Percentiles rank a stretch among this genome's conserved stretches.
phyloP scores from a whole-genome alignment of 1,140 invertebrate genomes.

The Zelostemma sp. region DNA sequence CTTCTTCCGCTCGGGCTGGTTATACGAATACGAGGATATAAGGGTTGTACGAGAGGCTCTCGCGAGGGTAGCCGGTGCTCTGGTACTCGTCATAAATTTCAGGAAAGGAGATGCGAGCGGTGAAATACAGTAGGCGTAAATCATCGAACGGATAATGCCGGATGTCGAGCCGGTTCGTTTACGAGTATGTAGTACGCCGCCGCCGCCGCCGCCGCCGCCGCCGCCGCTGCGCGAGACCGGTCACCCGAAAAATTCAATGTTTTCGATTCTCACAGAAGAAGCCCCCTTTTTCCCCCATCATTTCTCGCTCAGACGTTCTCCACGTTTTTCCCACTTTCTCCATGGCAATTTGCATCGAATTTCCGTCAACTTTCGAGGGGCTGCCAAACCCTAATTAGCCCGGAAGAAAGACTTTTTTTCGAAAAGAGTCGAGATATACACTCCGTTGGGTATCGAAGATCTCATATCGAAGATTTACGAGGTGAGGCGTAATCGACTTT shows the following conservation, averaged over 20 bases:
- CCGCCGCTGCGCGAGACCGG: slow-evolving; percentile 25
- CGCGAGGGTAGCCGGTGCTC: slow-evolving; percentile 23
- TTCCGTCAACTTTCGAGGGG: slow-evolving; percentile 6
- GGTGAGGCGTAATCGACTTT: slow-evolving; percentile 48
- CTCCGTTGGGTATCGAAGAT: slow-evolving; percentile 42
- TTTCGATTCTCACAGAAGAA: slow-evolving; percentile 40
- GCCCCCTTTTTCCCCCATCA: slow-evolving; percentile 14
- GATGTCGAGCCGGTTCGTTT: slow-evolving; percentile 61
- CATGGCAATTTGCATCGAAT: not conserved
- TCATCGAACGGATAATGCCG: slow-evolving; percentile 65
- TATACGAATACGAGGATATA: slow-evolving; percentile 40
- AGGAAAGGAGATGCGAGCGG: slow-evolving; percentile 61
- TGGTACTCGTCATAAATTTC: slow-evolving; percentile 60
- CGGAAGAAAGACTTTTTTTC: no score
- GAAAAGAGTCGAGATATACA: slow-evolving; percentile 26
- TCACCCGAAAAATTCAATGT: slow-evolving; percentile 47
- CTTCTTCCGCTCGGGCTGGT: slow-evolving; percentile 51
- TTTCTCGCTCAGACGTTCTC: not conserved
- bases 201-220: slow-evolving; percentile 22
- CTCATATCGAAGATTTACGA: slow-evolving; percentile 55
- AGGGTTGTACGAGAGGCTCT: slow-evolving; percentile 31
- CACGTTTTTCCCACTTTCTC: not conserved
- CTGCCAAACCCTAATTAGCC: no score
- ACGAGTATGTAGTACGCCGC: no score
- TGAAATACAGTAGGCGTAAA: slow-evolving; percentile 64